Evolutionary conservation across 2,888 invertebrate species (phyloP).

Genomic region (Altica lythri): DNA sequence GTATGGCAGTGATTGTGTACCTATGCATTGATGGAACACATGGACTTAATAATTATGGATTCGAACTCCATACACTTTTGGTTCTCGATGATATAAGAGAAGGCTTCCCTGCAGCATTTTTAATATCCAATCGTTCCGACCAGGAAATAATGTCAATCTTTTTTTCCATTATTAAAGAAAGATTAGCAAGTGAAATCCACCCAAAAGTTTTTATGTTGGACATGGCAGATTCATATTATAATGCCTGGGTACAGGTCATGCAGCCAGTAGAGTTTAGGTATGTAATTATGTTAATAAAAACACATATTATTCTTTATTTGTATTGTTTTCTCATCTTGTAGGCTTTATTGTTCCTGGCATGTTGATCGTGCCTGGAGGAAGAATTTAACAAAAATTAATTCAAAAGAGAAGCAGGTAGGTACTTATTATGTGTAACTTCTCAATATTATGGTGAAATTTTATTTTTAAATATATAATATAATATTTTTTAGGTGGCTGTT

Average conservation of each 20-base stretch:
- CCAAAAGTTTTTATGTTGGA: not conserved
- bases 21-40: not conserved
- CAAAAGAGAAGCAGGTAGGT: not conserved
- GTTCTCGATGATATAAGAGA: slow-evolving; percentile 33
- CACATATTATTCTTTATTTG: no score
- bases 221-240: not conserved
- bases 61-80: slow-evolving; percentile 30
- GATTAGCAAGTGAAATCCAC: not conserved
- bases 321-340: not conserved
- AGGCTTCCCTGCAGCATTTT: slow-evolving; percentile 35
- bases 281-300: no score
- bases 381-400: not conserved
- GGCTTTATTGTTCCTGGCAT: slow-evolving; percentile 1
- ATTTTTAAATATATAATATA: not conserved
- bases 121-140: slow-evolving; percentile 29
- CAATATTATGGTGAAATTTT: not conserved
- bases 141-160: not conserved
- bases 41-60: slow-evolving; percentile 21
- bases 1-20: slow-evolving; percentile 24
- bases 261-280: no score
- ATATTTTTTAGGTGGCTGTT: not conserved
- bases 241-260: not conserved
- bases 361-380: slow-evolving; percentile 1
- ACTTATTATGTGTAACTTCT: not conserved
- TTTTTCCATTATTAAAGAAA: not conserved